These are phyloP conservation scores for Pipra filicauda DNA, from an alignment of 2,113 vertebrate genomes.

Conservation along the genomic window DNA sequence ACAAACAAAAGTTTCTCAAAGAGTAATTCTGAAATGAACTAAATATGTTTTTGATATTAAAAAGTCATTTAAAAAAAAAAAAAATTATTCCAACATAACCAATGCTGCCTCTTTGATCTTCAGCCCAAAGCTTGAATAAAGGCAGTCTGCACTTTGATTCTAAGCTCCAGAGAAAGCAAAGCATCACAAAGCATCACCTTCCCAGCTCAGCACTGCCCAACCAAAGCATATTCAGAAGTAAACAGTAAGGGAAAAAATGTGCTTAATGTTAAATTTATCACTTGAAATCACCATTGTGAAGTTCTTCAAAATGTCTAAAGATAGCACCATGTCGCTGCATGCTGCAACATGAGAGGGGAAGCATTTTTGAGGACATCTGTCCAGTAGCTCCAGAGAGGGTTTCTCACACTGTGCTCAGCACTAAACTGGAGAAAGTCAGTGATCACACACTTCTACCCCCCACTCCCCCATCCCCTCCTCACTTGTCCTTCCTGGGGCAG, in stretches of 20 bases:
- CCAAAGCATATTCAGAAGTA: not conserved
- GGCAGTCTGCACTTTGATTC: conserved; percentile 29
- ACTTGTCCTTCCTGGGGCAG: not conserved
- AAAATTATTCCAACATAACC: not conserved
- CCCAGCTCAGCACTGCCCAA: not conserved
- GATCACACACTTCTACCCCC: not conserved
- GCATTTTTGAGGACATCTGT: not conserved
- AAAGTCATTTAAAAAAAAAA: not conserved
- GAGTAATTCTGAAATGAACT: conserved; percentile 5
- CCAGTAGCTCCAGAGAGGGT: not conserved
- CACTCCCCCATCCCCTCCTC: not conserved
- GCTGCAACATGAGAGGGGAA: not conserved
- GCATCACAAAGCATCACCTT: not conserved
- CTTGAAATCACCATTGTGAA: not conserved
- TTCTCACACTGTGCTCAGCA: not conserved
- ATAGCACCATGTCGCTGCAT: not conserved
- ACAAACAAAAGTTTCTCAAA: not conserved
- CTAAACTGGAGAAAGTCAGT: not conserved
- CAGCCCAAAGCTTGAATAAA: conserved; percentile 39
- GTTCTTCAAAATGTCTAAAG: not conserved
- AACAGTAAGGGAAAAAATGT: not conserved
- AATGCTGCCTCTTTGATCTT: conserved; percentile 42
- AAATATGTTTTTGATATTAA: not conserved
- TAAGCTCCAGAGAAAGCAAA: conserved; percentile 33
- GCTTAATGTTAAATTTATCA: not conserved